A percentile compares a stretch with the other conserved stretches of the same genome.
Evolutionary conservation across 2,888 invertebrate species (phyloP).

Genomic region (Chelonus formosanus): DNA sequence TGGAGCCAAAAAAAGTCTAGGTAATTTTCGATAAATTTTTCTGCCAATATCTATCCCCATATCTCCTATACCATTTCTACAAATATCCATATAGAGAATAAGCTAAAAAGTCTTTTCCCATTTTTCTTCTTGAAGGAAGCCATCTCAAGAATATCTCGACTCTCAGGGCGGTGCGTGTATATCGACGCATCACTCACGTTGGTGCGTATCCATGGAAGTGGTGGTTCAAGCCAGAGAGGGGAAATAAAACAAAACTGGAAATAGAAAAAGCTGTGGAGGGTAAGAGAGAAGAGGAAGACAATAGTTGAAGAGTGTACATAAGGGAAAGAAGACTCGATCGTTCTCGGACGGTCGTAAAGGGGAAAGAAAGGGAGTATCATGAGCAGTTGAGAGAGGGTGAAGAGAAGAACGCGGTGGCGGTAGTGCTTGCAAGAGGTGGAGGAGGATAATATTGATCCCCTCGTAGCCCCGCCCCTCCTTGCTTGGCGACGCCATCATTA

Average conservation of each 20-base stretch:
- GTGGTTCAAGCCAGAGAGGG: background rate
- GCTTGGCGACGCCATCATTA: conserved; percentile 64
- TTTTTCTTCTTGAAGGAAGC: conserved; percentile 23
- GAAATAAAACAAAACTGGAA: conserved; percentile 12
- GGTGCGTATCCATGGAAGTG: conserved; percentile 24
- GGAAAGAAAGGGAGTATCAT: conserved; percentile 34
- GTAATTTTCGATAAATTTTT: too few relatives aligned
- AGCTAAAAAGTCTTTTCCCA: conserved; percentile 2
- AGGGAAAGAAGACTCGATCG: conserved; percentile 35
- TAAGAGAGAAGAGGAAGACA: conserved; percentile 29
- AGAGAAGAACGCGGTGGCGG: conserved; percentile 39
- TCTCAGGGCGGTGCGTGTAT: conserved; percentile 17
- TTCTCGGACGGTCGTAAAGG: conserved; percentile 18
- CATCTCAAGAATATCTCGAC: conserved; percentile 14
- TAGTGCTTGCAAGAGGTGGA: conserved; percentile 54
- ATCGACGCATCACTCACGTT: conserved; percentile 35
- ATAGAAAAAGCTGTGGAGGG: conserved; percentile 7
- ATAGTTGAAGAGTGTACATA: conserved; percentile 31
- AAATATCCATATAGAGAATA: too few relatives aligned
- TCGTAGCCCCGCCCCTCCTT: conserved; percentile 64
- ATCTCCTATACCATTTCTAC: too few relatives aligned
- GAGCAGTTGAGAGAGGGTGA: conserved; percentile 33
- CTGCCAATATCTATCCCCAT: too few relatives aligned
- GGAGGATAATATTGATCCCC: conserved; percentile 66
- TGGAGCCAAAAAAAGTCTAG: background rate